Conservation (phyloP, 2,888 invertebrate genomes). For the Melinaea marsaeus region DNA sequence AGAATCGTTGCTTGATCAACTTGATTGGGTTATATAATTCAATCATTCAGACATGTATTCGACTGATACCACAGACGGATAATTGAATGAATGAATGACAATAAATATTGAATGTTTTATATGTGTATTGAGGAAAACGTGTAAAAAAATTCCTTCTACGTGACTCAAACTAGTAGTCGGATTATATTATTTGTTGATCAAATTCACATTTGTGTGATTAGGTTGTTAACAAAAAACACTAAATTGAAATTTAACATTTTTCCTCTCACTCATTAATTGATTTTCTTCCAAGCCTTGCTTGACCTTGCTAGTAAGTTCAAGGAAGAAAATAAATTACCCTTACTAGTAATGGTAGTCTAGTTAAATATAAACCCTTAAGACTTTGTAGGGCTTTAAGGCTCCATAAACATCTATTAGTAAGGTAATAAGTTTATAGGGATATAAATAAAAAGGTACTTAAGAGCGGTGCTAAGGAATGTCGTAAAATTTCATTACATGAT, state of each 20-base stretch:
- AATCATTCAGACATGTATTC: neutral
- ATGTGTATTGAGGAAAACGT: neutral
- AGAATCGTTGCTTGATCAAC: neutral
- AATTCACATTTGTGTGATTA: too few species aligned
- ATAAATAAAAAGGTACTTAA: conserved; percentile 6
- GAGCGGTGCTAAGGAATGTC: neutral
- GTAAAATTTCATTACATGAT: neutral
- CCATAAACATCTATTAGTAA: conserved; percentile 5
- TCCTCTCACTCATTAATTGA: too few species aligned
- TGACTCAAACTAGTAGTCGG: neutral
- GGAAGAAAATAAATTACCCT: neutral
- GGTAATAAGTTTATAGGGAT: conserved; percentile 4
- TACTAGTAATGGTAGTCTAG: neutral
- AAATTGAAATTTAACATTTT: too few species aligned
- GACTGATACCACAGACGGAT: too few species aligned
- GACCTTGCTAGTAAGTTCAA: too few species aligned
- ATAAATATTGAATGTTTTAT: neutral
- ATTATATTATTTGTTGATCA: too few species aligned
- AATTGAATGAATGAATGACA: too few species aligned
- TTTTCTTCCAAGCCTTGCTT: too few species aligned
- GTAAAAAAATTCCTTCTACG: neutral
- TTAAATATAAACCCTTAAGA: neutral
- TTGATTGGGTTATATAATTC: neutral
- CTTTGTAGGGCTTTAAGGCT: conserved; percentile 2
- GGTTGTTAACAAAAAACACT: too few species aligned